A percentile compares a stretch with the other conserved stretches of the same genome.
Conservation (phyloP, 2,888 invertebrate species). For the Malthinus seriepunctatus region DNA sequence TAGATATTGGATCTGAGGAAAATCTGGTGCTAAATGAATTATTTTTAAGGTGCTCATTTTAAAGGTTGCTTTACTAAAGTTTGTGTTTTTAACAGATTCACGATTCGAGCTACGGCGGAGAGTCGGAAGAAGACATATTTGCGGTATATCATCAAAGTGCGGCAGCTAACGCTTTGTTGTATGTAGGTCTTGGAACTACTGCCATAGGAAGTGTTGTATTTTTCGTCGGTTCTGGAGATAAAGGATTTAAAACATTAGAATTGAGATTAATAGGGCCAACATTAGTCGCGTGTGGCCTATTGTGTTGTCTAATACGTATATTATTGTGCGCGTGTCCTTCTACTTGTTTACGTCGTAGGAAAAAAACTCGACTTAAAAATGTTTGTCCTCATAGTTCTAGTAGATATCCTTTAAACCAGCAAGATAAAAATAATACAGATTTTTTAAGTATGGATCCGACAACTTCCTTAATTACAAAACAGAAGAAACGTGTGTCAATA, state of each 20-base stretch:
- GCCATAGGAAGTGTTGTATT: slow-evolving; percentile 85
- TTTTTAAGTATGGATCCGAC: slow-evolving; percentile 46
- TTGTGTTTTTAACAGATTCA: slow-evolving; percentile 66
- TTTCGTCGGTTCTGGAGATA: slow-evolving; percentile 89
- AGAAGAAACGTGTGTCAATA: slow-evolving; percentile 55
- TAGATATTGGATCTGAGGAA: too few relatives aligned
- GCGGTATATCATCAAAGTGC: slow-evolving; percentile 74
- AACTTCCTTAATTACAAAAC: slow-evolving; percentile 41
- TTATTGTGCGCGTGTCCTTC: slow-evolving; percentile 83
- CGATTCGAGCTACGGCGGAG: slow-evolving; percentile 79
- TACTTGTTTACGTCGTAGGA: slow-evolving; percentile 71
- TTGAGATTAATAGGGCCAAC: slow-evolving; percentile 85
- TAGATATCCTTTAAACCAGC: slow-evolving; percentile 23
- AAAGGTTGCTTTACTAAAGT: neutral
- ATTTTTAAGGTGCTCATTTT: too few relatives aligned
- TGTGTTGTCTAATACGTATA: slow-evolving; percentile 82
- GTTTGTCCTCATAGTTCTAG: slow-evolving; percentile 53
- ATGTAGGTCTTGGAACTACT: slow-evolving; percentile 82
- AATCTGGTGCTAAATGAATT: too few relatives aligned
- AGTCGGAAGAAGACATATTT: slow-evolving; percentile 67
- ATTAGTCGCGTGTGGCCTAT: slow-evolving; percentile 68
- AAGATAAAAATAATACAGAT: slow-evolving; percentile 37
- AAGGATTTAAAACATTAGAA: slow-evolving; percentile 84
- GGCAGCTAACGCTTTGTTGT: slow-evolving; percentile 81
- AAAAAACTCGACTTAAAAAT: slow-evolving; percentile 63